Conservation (phyloP, 1,140 invertebrate species). For the Tetramorium simillimum region DNA sequence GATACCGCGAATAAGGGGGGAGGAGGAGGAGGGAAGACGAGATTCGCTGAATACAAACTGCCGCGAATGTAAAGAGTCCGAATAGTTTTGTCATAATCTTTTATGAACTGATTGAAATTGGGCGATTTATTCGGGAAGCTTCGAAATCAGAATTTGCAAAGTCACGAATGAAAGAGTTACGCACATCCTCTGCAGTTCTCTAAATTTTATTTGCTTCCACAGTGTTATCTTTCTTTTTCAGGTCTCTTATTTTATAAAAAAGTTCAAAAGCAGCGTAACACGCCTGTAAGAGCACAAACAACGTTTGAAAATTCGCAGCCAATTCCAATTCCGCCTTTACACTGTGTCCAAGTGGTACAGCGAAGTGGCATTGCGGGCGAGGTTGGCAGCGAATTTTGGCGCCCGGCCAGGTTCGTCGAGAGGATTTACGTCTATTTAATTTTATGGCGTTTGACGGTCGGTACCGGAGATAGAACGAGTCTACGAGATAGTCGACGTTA, state of each 20-base stretch:
- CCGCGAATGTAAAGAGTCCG: conserved; percentile 1
- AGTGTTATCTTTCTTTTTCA: background rate
- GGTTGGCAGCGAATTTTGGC: conserved; percentile 69
- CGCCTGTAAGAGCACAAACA: background rate
- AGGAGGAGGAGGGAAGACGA: background rate
- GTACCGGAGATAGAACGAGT: conserved; percentile 38
- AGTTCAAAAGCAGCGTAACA: background rate
- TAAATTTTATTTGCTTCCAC: conserved; percentile 4
- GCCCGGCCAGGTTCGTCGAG: conserved; percentile 59
- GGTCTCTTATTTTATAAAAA: background rate
- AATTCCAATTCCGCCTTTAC: conserved; percentile 64
- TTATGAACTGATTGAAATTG: conserved; percentile 34
- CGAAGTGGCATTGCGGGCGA: conserved; percentile 53
- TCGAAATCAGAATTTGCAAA: background rate
- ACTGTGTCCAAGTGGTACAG: conserved; percentile 68
- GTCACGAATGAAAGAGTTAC: background rate
- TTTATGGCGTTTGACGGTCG: conserved; percentile 73
- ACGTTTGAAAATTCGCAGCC: conserved; percentile 68
- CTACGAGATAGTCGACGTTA: conserved; percentile 34
- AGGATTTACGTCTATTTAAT: conserved; percentile 76
- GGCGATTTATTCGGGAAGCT: conserved; percentile 20
- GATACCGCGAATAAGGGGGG: background rate
- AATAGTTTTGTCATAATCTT: conserved; percentile 27
- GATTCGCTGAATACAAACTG: conserved; percentile 41
- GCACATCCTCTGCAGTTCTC: background rate